Base-by-base conservation (phyloP, 2,797 vertebrate species). In the Eulemur rubriventer region DNA sequence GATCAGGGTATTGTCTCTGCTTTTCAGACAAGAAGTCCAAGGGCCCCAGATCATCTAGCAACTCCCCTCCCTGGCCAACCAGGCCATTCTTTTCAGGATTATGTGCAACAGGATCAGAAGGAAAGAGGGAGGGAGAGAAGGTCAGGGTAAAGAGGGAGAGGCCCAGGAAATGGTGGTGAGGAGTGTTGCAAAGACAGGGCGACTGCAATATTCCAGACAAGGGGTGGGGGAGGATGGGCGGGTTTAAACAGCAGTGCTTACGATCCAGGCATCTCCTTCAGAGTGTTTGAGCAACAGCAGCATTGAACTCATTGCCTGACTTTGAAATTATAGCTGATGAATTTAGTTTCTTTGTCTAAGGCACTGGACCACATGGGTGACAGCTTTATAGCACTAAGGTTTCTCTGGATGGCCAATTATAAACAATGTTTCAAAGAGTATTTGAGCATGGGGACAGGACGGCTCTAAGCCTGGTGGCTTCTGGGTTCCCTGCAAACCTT, bases 361-460 rank as follows among this genome's bases (percentile, higher is more conserved):
- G 72, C 24, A 38, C 75, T 38, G 87, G 92, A 43, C 67, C 61
- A 24, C 12, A 26, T 35, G 76, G 72, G 28, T 86, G 55, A 97
- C 81, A 73, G 28, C 96, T 89, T 94, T 96, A 52, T 88, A 93
- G 84, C 63, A 78, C 89, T 33, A 48, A 43, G 33, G 67, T 80
- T 84, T 65, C 94, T 94, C 90, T 65, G 70, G 95, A 94, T 69
- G 57, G 85, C 95, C 92, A 92, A 79, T 90, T 92, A 94, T 87
- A 89, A 76, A 82, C 92, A 85, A 30, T 52, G 50, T 94, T 94
- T 96, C 92, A 82, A 87, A 97, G 81, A 96, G 88, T 96, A 17
- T 20, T 43, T 17, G 43, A 73, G 70, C 33, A 7, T 12, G 30
- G 43, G 4, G 63, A 69, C 4, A 17, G 57, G 28, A 67, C 55